phyloP scores from a whole-genome alignment of 1,140 invertebrate genomes.

The Caligus rogercresseyi region DNA sequence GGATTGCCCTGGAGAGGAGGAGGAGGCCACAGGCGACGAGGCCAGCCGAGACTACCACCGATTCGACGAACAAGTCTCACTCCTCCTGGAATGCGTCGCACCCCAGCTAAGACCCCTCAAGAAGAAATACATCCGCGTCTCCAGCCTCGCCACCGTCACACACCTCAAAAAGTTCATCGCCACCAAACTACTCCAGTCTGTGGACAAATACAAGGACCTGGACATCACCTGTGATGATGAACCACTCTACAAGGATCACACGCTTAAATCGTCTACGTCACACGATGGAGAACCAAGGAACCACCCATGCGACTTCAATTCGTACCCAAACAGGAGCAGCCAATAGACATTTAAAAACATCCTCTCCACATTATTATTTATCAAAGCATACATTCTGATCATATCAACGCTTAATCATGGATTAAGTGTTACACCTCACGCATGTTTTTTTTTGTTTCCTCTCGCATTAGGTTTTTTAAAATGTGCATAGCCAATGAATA shows the following conservation, averaged over 20 bases:
- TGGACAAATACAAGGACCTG: conserved; percentile 88
- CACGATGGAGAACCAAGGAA: conserved; percentile 86
- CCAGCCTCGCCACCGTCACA: conserved; percentile 85
- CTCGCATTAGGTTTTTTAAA: too few relatives aligned
- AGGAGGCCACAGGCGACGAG: conserved; percentile 29
- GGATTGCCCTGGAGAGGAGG: conserved; percentile 23
- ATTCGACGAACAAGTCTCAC: conserved; percentile 69
- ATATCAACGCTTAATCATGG: too few relatives aligned
- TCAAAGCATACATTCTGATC: not conserved
- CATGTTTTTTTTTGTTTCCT: too few relatives aligned
- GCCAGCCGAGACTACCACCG: conserved; percentile 67
- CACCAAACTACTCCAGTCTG: conserved; percentile 73
- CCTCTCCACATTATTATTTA: not conserved
- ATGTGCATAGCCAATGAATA: too few relatives aligned
- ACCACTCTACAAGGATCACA: conserved; percentile 93
- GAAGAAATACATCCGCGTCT: conserved; percentile 75
- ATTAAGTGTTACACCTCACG: too few relatives aligned
- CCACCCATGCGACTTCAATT: conserved; percentile 66
- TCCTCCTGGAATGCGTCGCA: conserved; percentile 7
- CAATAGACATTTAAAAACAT: not conserved
- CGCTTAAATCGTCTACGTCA: conserved; percentile 92
- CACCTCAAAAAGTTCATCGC: conserved; percentile 95
- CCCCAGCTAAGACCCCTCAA: conserved; percentile 52
- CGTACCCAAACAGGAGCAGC: conserved; percentile 25
- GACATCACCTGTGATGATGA: conserved; percentile 98